Base-by-base conservation (phyloP, 2,113 vertebrate genomes). In the Redunca redunca region DNA sequence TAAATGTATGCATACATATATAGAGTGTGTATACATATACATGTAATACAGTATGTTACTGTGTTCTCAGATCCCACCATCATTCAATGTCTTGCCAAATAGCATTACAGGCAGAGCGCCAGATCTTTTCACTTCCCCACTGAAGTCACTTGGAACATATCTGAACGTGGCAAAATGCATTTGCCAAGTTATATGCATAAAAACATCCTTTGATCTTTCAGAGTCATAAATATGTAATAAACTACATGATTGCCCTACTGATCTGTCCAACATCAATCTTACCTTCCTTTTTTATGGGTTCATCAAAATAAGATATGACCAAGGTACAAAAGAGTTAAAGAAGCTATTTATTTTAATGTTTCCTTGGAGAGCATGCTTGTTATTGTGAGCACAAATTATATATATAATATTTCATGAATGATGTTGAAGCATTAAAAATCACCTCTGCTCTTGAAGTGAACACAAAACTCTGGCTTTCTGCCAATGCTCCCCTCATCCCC, bases 171-270 rank as follows among this genome's bases (percentile, higher is more conserved):
- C 98, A 98, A 98, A 97, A 98, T 55, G 95, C 98, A 98, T 99
- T 99, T 99, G 99, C 99, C 99, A 99, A 99, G 98, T 98, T 99
- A 98, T 98, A 98, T 98, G 99, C 99, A 98, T 98, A 98, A 99
- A 99, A 99, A 98, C 98, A 99, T 98, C 98, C 99, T 99, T 99
- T 99, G 99, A 99, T 99, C 99, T 99, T 99, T 99, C 98, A 98
- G 98, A 98, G 98, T 98, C 99, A 99, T 99, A 99, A 99, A 99
- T 99, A 99, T 98, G 97, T 99, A 99, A 99, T 99, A 99, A 99
- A 99, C 98, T 98, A 98, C 97, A 98, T 98, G 97, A 98, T 98
- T 98, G 98, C 98, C 99, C 99, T 98, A 87, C 98, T 99, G 99
- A 99, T 99, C 98, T 98, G 97, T 98, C 98, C 98, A 97, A 98